Base-by-base conservation (phyloP, 2,797 vertebrate genomes). In the Selene dorsalis region DNA sequence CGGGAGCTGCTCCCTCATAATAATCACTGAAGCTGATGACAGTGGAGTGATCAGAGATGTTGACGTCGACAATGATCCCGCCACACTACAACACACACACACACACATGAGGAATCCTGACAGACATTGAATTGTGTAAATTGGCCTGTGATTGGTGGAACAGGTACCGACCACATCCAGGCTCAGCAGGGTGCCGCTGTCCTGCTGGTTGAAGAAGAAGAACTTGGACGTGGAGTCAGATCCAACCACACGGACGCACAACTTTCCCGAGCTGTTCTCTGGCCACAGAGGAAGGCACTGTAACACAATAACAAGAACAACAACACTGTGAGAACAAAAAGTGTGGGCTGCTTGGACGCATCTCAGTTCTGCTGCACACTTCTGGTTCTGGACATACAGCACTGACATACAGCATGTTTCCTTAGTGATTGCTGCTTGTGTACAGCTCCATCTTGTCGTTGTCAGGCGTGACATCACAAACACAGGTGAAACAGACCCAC, bases 271-370 rank as follows among this genome's bases (percentile, higher is more conserved):
- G 7, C 89, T 72, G 79, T 91, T 94, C 87, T 98, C 96, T 11
- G 98, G 97, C 98, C 98, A 99, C 87, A 99, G 95, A 2, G 98
- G 97, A 78, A 98, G 93, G 80, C 96, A 98, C 98, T 99, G 80
- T 39, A 84, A 88, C 57, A 47, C 62, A 84, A 67, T 22, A 66
- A 28, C 11, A 61, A 63, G n/a, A 75, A 2, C 39, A 32, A 20
- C 7, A 32, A 20, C 53, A 3, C 16, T 16, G 26, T 28, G 7
- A 18, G 16, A 30, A 58, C 28, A n/a, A 38, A 18, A 60, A 52
- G 13, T 9, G 32, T 9, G 7, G 32, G 8, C 32, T 9, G 32
- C 32, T 35, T 8, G 32, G 9, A 8, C 7, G 9, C 32, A 9
- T 35, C 32, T 35, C 32, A 35, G 32, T 35, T 8, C 32, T 35